Base-by-base conservation (phyloP, 2,113 vertebrate species). In the Acanthisitta chloris region DNA sequence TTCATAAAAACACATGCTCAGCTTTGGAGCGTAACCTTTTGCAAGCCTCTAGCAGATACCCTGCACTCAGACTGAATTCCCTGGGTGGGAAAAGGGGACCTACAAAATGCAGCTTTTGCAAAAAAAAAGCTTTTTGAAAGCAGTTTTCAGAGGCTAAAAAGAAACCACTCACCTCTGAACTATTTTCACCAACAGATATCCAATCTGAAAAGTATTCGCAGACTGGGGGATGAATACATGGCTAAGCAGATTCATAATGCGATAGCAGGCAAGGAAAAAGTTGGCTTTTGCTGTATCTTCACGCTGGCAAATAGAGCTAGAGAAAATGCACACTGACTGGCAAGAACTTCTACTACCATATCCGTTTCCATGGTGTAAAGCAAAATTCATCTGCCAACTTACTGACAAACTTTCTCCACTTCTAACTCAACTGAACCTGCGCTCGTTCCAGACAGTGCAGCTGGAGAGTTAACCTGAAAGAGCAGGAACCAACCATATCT, bases 341-440 rank as follows among this genome's bases (percentile, higher is more conserved):
- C 66, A 91, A 34, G 18, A 71, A 81, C 40, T 90, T 76, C 70
- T 89, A 72, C 84, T 80, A 72, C 84, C 58, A 73, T 81, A 95
- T 94, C 94, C 9, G 6, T 82, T 96, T 91, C 74, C 74, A 91
- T 78, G 81, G 95, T 54, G 34, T 48, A 78, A 92, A 91, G 45
- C 73, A 94, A 94, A 94, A 92, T 46, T 69, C n/a, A 92, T 79
- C 70, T 92, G 91, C 94, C 88, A 95, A 33, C 59, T 88, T 55
- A 74, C 82, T 83, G 72, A 95, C 73, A 94, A 88, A 92, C 83
- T 89, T 94, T 86, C 91, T 94, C 86, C 89, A 57, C n/a, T 95
- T 96, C 69, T 81, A 62, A 84, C 52, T 84, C 73, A 91, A 76
- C 55, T 79, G 65, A 92, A 89, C 65, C 52, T 84, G 91, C 25